Evolutionary conservation across 2,888 invertebrate species (phyloP).

Genomic region (Steinernema hermaphroditum): DNA sequence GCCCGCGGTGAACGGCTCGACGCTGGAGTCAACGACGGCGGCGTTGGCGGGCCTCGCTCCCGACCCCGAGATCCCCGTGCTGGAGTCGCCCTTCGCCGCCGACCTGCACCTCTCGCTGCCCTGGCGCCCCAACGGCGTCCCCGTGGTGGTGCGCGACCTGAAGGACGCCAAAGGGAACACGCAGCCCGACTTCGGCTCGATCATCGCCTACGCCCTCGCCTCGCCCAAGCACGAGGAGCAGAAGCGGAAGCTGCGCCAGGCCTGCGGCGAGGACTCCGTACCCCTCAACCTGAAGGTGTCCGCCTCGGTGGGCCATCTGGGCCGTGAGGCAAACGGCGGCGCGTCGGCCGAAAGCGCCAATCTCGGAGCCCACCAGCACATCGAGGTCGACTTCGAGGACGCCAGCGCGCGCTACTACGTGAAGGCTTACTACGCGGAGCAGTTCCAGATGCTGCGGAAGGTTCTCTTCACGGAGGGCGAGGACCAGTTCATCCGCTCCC

Average conservation of each 20-base stretch:
- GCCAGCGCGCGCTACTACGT: conserved; percentile 82
- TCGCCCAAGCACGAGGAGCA: conserved; percentile 74
- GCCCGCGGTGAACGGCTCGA: neutral
- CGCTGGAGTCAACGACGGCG: neutral
- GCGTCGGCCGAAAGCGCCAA: conserved; percentile 72
- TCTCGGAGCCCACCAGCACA: conserved; percentile 53
- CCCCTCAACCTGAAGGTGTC: conserved; percentile 32
- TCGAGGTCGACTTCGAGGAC: conserved; percentile 72
- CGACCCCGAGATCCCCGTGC: conserved; percentile 10
- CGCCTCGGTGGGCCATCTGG: neutral
- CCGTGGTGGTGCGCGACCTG: conserved; percentile 58
- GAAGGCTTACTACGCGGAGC: conserved; percentile 79
- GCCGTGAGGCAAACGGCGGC: conserved; percentile 33
- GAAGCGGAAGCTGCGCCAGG: conserved; percentile 14
- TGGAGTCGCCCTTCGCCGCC: conserved; percentile 36
- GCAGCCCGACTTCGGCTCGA: conserved; percentile 67
- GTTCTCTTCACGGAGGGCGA: conserved; percentile 72
- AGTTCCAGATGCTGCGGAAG: conserved; percentile 81
- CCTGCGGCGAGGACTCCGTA: conserved; percentile 7
- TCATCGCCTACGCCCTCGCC: conserved; percentile 81
- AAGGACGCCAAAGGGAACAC: conserved; percentile 49
- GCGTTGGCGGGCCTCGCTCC: conserved; percentile 1
- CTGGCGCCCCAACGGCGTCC: conserved; percentile 42
- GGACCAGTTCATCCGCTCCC: conserved; percentile 77
- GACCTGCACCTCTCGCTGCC: conserved; percentile 51